Percentiles rank a stretch among this genome's conserved stretches.
Evolutionary conservation across 2,888 invertebrate species (phyloP).

Genomic region (Euplexia lucipara): DNA sequence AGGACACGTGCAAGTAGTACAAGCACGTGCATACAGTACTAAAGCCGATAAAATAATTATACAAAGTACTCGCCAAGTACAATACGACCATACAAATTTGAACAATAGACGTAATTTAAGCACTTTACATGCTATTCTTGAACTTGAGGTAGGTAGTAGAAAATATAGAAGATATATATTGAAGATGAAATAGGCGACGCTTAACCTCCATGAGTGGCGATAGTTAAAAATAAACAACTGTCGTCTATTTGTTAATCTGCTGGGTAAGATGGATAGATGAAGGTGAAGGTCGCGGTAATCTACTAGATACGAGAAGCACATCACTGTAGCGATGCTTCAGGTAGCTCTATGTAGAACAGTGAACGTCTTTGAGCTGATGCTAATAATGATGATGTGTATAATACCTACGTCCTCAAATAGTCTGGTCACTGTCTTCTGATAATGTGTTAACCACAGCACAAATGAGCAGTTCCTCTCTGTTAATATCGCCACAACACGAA

Average conservation of each 20-base stretch:
- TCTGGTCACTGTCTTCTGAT: no score
- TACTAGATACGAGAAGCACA: neutral
- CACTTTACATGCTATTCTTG: neutral
- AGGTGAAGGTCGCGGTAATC: neutral
- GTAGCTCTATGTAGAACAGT: neutral
- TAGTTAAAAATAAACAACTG: no score
- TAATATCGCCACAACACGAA: no score
- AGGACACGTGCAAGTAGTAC: slow-evolving; percentile 35
- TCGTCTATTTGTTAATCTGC: neutral
- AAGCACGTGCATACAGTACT: slow-evolving; percentile 14
- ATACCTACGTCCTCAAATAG: no score
- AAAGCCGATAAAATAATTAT: slow-evolving; percentile 42
- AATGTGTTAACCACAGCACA: neutral
- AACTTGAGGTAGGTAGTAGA: slow-evolving; percentile 25
- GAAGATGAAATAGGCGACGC: neutral
- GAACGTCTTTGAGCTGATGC: neutral
- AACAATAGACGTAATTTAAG: slow-evolving; percentile 15
- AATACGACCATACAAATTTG: neutral
- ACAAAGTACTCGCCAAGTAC: slow-evolving; percentile 20
- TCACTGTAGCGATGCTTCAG: neutral
- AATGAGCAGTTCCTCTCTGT: no score
- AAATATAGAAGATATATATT: neutral
- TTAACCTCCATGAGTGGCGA: neutral
- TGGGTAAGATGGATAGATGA: neutral
- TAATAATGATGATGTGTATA: neutral